Conservation (phyloP, 2,797 vertebrate species). For the Pangasius larnaudii region DNA sequence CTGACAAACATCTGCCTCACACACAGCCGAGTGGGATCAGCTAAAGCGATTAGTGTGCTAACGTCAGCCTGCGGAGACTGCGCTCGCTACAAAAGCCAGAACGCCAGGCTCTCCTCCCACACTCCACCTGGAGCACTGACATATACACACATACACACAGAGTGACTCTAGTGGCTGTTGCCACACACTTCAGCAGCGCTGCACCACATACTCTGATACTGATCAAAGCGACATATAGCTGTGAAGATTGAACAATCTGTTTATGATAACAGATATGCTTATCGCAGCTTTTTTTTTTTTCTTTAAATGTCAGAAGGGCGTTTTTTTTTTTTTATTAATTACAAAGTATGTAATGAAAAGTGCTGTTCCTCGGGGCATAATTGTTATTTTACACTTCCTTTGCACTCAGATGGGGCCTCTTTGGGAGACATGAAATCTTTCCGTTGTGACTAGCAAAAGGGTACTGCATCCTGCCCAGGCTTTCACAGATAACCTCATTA, state of each 20-base stretch:
- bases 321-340: conserved; percentile 38
- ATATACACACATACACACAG: conserved; percentile 17
- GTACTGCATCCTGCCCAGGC: conserved; percentile 55
- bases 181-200: conserved; percentile 4
- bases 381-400: conserved; percentile 55
- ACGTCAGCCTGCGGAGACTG: conserved; percentile 62
- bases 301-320: conserved; percentile 30
- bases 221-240: conserved; percentile 43
- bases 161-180: conserved; percentile 29
- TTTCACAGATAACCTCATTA: conserved; percentile 62
- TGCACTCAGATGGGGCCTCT: conserved; percentile 41
- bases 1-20: conserved; percentile 77
- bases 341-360: conserved; percentile 48
- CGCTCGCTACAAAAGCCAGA: conserved; percentile 56
- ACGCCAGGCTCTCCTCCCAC: conserved; percentile 56
- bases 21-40: conserved; percentile 73
- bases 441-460: conserved; percentile 35
- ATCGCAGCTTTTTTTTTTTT: conserved; percentile 29
- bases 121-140: conserved; percentile 59
- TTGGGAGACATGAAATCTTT: conserved; percentile 48
- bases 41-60: conserved; percentile 78
- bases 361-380: conserved; percentile 46
- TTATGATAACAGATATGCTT: conserved; percentile 44
- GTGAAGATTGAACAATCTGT: conserved; percentile 44
- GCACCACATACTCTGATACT: conserved; percentile 24